Evolutionary conservation across 2,113 vertebrate genomes (phyloP).

Genomic region (cat (Felis catus)): DNA sequence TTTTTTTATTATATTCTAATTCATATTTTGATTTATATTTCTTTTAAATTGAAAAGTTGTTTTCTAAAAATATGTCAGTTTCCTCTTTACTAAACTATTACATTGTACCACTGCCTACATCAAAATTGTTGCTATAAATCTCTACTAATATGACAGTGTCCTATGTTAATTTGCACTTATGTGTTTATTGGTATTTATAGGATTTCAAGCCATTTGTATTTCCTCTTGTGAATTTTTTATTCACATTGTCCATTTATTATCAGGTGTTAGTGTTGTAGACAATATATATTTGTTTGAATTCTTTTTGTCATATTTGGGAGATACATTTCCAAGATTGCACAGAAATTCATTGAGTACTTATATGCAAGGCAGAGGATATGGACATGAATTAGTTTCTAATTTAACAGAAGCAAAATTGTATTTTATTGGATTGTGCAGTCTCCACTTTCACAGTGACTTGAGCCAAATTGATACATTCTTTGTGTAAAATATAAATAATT

Average conservation of each 20-base stretch:
- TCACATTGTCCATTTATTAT: background rate
- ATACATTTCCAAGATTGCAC: background rate
- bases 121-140: background rate
- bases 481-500: background rate
- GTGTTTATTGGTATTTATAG: background rate
- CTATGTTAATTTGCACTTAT: background rate
- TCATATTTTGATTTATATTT: conserved; percentile 10
- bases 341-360: background rate
- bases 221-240: background rate
- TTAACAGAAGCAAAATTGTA: background rate
- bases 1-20: background rate
- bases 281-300: background rate
- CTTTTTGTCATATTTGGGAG: background rate
- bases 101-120: background rate
- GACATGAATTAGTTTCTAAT: background rate
- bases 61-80: background rate
- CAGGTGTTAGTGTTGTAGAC: background rate
- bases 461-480: background rate
- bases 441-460: background rate
- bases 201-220: background rate
- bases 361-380: background rate
- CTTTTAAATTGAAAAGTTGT: background rate
- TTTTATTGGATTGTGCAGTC: background rate
- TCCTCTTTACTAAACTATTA: background rate
- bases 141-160: background rate